Evolutionary conservation across 2,113 vertebrate genomes (phyloP).

Genomic region (Cepphus grylle): DNA sequence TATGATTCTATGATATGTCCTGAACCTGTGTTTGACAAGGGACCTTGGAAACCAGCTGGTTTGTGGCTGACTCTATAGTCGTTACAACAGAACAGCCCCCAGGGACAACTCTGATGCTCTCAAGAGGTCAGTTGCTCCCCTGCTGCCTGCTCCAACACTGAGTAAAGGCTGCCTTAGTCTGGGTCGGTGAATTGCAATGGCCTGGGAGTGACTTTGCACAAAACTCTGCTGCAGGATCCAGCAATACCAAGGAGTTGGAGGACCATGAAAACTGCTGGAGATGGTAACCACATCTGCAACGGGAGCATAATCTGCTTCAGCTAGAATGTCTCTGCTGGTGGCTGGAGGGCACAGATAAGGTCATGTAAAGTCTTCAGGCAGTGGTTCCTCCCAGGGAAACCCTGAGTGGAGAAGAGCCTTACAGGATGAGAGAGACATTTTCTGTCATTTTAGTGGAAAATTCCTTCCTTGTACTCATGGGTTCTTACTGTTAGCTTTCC

Average conservation of each 20-base stretch:
- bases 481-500: not conserved
- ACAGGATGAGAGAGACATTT: not conserved
- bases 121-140: not conserved
- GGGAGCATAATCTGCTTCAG: not conserved
- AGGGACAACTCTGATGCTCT: not conserved
- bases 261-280: not conserved
- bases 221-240: not conserved
- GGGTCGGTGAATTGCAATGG: not conserved
- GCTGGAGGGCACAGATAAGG: not conserved
- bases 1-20: not conserved
- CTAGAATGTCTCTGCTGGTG: not conserved
- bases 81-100: not conserved
- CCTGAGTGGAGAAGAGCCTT: not conserved
- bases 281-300: not conserved
- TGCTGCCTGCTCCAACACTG: not conserved
- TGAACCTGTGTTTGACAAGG: not conserved
- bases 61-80: not conserved
- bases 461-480: not conserved
- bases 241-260: rapidly evolving
- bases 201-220: not conserved
- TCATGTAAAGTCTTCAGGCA: not conserved
- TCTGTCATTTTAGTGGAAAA: not conserved
- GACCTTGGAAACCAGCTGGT: not conserved
- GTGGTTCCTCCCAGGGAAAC: not conserved
- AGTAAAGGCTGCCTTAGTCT: not conserved